Evolutionary conservation across 1,140 invertebrate species (phyloP).

Genomic region (Bombus impatiens): DNA sequence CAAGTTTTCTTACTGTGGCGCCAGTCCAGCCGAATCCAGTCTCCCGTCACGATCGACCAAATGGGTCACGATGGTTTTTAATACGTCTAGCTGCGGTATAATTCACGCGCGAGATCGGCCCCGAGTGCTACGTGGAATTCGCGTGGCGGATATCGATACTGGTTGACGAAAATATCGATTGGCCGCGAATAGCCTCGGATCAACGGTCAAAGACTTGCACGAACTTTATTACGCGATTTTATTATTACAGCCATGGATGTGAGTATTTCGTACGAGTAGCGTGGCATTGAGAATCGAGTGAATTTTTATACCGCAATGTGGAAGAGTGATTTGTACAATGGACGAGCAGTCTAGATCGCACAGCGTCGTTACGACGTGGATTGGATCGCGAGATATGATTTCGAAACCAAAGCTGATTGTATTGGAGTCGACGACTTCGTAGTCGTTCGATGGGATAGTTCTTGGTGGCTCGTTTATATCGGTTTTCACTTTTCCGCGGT

Average conservation of each 20-base stretch:
- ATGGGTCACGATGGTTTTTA: background rate
- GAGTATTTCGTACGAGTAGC: no score
- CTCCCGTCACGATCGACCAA: background rate
- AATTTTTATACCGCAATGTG: background rate
- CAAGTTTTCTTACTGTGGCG: slow-evolving; percentile 35
- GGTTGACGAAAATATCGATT: background rate
- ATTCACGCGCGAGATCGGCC: background rate
- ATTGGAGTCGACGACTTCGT: background rate
- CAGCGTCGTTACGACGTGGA: background rate
- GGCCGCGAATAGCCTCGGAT: background rate
- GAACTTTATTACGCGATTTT: no score
- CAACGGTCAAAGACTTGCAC: background rate
- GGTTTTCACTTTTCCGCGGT: background rate
- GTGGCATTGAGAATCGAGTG: no score
- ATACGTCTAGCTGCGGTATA: background rate
- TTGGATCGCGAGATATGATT: background rate
- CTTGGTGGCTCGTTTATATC: background rate
- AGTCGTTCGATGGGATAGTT: background rate
- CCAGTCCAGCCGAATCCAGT: no score
- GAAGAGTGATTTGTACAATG: background rate
- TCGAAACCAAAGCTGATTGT: background rate
- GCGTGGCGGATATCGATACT: background rate
- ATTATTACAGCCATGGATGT: no score
- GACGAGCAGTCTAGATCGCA: no score
- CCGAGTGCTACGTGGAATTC: background rate